These are phyloP conservation scores for Frieseomelitta varia DNA, from an alignment of 1,140 invertebrate genomes.

Conservation along the genomic window DNA sequence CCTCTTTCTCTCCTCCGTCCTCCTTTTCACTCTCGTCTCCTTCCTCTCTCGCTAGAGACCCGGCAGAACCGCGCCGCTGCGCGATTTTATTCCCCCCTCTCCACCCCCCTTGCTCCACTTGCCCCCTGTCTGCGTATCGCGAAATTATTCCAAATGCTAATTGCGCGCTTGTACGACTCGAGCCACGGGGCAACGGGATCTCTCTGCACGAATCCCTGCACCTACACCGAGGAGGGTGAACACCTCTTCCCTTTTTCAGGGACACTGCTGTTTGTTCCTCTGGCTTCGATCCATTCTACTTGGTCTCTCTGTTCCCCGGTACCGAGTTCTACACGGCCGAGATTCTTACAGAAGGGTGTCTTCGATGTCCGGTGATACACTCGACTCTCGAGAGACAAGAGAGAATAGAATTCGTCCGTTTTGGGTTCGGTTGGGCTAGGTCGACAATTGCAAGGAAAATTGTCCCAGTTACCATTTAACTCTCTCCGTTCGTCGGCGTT, in stretches of 20 bases:
- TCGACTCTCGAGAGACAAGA: too few species aligned
- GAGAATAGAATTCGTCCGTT: too few species aligned
- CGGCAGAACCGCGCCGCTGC: constrained; percentile 50
- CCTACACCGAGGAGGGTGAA: not conserved
- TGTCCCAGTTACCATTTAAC: too few species aligned
- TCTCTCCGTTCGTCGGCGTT: too few species aligned
- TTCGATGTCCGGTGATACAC: too few species aligned
- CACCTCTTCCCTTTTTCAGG: not conserved
- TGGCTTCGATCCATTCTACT: not conserved
- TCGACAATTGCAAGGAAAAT: too few species aligned
- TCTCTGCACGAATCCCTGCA: not conserved
- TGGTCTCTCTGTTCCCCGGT: too few species aligned
- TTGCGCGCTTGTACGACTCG: constrained; percentile 37
- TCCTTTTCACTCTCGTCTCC: constrained; percentile 45
- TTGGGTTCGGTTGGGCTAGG: too few species aligned
- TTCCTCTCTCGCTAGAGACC: constrained; percentile 42
- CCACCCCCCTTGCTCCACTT: not conserved
- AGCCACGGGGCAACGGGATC: not conserved
- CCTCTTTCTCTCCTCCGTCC: constrained; percentile 49
- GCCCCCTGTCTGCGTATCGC: constrained; percentile 9
- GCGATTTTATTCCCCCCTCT: constrained; percentile 47
- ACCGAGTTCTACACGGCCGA: too few species aligned
- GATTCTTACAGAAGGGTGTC: too few species aligned
- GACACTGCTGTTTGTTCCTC: not conserved
- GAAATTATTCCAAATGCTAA: constrained; percentile 52